Percentiles rank a stretch among this genome's conserved stretches.
Evolutionary conservation across 2,797 vertebrate species (phyloP).

Genomic region (Eremophila alpestris): DNA sequence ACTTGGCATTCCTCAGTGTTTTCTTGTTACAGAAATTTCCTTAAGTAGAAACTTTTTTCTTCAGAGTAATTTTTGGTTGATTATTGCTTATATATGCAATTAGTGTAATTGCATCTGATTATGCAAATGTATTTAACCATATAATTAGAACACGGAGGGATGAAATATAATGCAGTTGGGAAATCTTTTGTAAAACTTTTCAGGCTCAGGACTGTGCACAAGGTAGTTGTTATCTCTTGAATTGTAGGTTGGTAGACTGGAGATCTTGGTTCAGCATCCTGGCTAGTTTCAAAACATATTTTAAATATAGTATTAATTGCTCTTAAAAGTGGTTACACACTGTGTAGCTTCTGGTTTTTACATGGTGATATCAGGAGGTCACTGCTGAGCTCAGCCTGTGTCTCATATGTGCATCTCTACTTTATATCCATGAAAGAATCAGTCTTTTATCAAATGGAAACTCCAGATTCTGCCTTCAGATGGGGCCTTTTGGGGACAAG

Average conservation of each 20-base stretch:
- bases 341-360: not conserved
- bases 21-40: constrained; percentile 46
- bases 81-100: constrained; percentile 69
- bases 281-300: not conserved
- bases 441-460: not conserved
- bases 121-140: constrained; percentile 51
- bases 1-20: not conserved
- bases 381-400: not conserved
- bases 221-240: not conserved
- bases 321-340: not conserved
- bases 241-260: not conserved
- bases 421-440: not conserved
- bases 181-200: constrained; percentile 23
- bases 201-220: not conserved
- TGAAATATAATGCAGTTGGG: constrained; percentile 28
- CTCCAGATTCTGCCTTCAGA: not conserved
- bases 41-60: constrained; percentile 46
- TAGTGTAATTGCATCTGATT: constrained; percentile 69
- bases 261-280: not conserved
- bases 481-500: accelerated
- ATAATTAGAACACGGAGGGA: constrained; percentile 41
- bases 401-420: no score
- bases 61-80: constrained; percentile 61
- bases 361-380: not conserved
- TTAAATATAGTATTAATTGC: not conserved